Evolutionary conservation across 2,797 vertebrate genomes (phyloP).

Genomic region (Pipistrellus kuhlii): DNA sequence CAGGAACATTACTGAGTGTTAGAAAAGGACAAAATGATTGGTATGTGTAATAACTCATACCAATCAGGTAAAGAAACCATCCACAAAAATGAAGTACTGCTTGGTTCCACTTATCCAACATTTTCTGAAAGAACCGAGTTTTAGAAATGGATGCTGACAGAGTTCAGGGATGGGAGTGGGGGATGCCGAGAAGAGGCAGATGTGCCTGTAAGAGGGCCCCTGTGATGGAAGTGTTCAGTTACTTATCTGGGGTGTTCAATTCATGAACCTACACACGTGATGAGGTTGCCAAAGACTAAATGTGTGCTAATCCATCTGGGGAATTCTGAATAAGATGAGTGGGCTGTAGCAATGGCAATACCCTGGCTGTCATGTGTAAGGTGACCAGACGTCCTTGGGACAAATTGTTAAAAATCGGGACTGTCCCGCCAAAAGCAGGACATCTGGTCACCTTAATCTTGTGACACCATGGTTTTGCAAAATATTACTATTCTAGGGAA

Average conservation of each 20-base stretch:
- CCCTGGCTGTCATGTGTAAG: background rate
- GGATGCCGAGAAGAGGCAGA: rapidly evolving
- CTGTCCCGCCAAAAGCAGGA: too few species aligned
- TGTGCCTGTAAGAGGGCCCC: too few species aligned
- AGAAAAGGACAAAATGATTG: background rate
- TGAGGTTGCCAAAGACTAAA: background rate
- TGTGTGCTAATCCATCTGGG: too few species aligned
- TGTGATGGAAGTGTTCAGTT: rapidly evolving
- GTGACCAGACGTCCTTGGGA: too few species aligned
- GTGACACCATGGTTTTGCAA: background rate
- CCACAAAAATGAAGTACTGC: background rate
- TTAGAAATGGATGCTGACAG: background rate
- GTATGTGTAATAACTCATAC: background rate
- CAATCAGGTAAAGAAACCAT: background rate
- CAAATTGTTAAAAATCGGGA: too few species aligned
- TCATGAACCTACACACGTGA: background rate
- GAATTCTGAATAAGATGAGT: background rate
- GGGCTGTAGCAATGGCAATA: background rate
- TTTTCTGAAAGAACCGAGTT: background rate
- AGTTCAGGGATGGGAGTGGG: background rate
- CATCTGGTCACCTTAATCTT: too few species aligned
- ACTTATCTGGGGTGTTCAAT: too few species aligned
- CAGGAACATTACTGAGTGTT: background rate
- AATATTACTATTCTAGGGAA: background rate
- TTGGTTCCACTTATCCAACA: background rate